A percentile compares a stretch with the other conserved stretches of the same genome.
Conservation (phyloP, 30 jellyfish, hydroid and myxozoan species). For the Turritopsis rubra region DNA sequence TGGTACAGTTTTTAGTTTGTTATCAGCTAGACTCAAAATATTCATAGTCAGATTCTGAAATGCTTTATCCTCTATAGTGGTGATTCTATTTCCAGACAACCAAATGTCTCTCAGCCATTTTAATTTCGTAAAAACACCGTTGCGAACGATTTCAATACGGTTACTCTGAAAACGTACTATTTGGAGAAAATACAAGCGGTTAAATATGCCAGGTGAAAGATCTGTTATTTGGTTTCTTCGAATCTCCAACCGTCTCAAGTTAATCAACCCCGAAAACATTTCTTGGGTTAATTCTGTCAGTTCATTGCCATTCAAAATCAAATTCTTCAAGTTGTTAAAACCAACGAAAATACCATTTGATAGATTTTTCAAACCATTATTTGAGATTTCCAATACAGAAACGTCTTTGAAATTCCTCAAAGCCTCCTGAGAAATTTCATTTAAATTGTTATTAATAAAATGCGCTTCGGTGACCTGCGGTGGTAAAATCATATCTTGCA, state of each 20-base stretch:
- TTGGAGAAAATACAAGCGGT: background rate
- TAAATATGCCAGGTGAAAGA: slow-evolving; percentile 4
- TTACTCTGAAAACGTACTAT: background rate
- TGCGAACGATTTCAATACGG: background rate
- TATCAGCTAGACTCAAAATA: background rate
- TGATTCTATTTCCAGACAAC: background rate
- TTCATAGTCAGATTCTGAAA: slow-evolving; percentile 4
- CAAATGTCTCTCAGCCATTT: slow-evolving; percentile 15
- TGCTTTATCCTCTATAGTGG: background rate
- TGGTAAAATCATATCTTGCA: background rate
- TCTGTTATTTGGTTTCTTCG: background rate
- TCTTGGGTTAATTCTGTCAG: background rate
- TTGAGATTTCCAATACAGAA: background rate
- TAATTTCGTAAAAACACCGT: slow-evolving; percentile 17
- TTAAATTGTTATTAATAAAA: background rate
- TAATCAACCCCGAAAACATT: background rate
- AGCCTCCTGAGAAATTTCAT: background rate
- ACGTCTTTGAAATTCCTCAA: slow-evolving; percentile 11
- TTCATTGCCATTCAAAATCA: slow-evolving; percentile 13
- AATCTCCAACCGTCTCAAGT: slow-evolving; percentile 3
- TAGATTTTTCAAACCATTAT: background rate
- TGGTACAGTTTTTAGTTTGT: slow-evolving; percentile 1
- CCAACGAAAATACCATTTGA: background rate
- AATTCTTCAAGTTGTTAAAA: background rate
- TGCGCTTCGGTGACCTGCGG: slow-evolving; percentile 1